Percentiles rank a stretch among this genome's conserved stretches.
Conservation (phyloP, 2,797 vertebrate species). For the Meda fulgida region DNA sequence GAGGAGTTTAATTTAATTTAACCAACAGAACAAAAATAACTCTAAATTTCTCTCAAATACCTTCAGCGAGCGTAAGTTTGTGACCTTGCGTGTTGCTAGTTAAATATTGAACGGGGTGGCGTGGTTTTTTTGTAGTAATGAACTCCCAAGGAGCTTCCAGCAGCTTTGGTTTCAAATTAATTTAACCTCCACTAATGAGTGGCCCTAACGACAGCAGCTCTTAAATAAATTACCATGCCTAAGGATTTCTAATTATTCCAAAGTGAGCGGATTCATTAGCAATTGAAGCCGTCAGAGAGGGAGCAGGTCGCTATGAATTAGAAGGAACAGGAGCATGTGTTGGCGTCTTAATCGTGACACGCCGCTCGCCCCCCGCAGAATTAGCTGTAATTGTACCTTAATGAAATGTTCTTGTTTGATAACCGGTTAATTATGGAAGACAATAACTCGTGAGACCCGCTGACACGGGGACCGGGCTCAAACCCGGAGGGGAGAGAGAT, state of each 20-base stretch:
- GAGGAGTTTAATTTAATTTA: not conserved
- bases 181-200: slow-evolving; percentile 77
- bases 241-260: slow-evolving; percentile 89
- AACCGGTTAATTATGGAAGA: slow-evolving; percentile 93
- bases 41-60: slow-evolving; percentile 3
- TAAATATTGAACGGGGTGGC: slow-evolving; percentile 79
- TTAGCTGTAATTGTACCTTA: slow-evolving; percentile 90
- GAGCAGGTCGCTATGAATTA: slow-evolving; percentile 83
- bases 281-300: slow-evolving; percentile 80
- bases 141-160: slow-evolving; percentile 83
- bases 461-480: slow-evolving; percentile 70
- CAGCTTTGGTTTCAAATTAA: slow-evolving; percentile 89
- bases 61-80: slow-evolving; percentile 56
- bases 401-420: slow-evolving; percentile 95
- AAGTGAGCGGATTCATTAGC: slow-evolving; percentile 89
- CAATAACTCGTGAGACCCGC: slow-evolving; percentile 82
- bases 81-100: slow-evolving; percentile 72
- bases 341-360: slow-evolving; percentile 82
- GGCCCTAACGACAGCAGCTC: slow-evolving; percentile 82
- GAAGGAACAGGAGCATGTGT: slow-evolving; percentile 86
- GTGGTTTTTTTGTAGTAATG: slow-evolving; percentile 76
- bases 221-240: slow-evolving; percentile 89
- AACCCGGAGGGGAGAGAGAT: slow-evolving; percentile 11
- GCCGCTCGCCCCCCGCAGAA: slow-evolving; percentile 82
- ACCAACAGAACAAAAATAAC: not conserved